Evolutionary conservation across 1,140 invertebrate genomes (phyloP), one percentile per base, ranked within the genome.

Genomic region (Leptinotarsa texana): DNA sequence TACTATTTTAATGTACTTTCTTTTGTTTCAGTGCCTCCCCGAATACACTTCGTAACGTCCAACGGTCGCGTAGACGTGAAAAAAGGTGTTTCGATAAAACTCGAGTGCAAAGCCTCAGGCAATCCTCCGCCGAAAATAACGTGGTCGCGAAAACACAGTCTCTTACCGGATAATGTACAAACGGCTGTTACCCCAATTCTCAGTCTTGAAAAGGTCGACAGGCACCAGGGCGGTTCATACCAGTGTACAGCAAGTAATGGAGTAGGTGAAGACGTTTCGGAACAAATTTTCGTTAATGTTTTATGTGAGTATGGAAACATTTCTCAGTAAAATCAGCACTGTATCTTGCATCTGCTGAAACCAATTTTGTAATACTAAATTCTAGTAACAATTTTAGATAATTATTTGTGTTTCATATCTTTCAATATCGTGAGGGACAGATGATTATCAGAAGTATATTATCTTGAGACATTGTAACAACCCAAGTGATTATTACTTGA

Each of bases 101-200:
- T 92, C 78, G 89, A 91, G 82, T 92, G 91, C 82, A 87, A 88
- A 80, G 90, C 89, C 74, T 86, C 87, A 73, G 91, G 91, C 75
- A 91, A 91, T 87, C 91, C 91, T 47, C 86, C 87, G 70, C 91
- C 91, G 49, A 89, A 86, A 76, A 89, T 92, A 75, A 90, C 88
- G 66, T 92, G 91, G 91, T 90, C 89, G 66, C 86, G 90, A 82
- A 89, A 89, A 85, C 90, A 89, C 84, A 90, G 90, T 82, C 83
- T 90, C 74, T 86, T 91, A 69, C 90, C 90, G 72, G 79, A 83
- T 82, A 87, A 87, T 74, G 87, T 88, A 66, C 87, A 88, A 79
- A 88, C 87, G 77, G 81, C 86, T 11, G 83, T 86, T 74, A 86
- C 87, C 42, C 85, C 87, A 72, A 83, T 86, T 57, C 82, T 88